A percentile compares a stretch with the other conserved stretches of the same genome.
These are phyloP conservation scores for Melanargia galathea DNA, from an alignment of 2,888 invertebrate genomes.

Conservation along the genomic window DNA sequence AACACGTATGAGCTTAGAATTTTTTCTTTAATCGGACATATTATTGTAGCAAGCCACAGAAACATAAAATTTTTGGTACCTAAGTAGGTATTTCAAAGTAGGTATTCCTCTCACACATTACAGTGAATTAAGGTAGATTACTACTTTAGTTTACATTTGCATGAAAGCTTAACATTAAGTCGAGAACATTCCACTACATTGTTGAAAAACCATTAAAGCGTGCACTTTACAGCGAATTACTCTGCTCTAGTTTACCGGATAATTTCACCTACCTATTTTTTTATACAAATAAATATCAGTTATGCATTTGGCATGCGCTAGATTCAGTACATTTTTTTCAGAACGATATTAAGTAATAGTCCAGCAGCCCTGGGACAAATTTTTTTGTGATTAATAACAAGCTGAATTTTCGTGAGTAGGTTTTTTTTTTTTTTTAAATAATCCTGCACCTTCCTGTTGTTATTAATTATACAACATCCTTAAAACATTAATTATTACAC, in stretches of 20 bases:
- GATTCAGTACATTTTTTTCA: neutral
- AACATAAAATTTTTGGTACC: too few species aligned
- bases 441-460: too few species aligned
- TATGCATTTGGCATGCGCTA: neutral
- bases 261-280: slow-evolving; percentile 21
- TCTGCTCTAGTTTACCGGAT: slow-evolving; percentile 25
- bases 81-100: slow-evolving; percentile 15
- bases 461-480: too few species aligned
- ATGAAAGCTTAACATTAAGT: slow-evolving; percentile 25
- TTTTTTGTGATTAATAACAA: too few species aligned
- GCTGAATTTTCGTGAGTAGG: too few species aligned
- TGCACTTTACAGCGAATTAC: slow-evolving; percentile 25
- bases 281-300: slow-evolving; percentile 21
- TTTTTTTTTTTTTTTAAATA: too few species aligned
- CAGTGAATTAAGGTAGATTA: slow-evolving; percentile 13
- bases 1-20: neutral
- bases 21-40: too few species aligned
- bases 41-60: too few species aligned
- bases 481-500: too few species aligned
- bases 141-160: slow-evolving; percentile 24
- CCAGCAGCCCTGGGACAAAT: too few species aligned
- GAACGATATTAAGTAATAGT: neutral
- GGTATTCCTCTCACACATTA: slow-evolving; percentile 11
- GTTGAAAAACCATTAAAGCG: slow-evolving; percentile 25
- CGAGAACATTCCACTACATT: slow-evolving; percentile 22